phyloP scores from a whole-genome alignment of 2,113 vertebrate genomes.

The Petroica traversi region DNA sequence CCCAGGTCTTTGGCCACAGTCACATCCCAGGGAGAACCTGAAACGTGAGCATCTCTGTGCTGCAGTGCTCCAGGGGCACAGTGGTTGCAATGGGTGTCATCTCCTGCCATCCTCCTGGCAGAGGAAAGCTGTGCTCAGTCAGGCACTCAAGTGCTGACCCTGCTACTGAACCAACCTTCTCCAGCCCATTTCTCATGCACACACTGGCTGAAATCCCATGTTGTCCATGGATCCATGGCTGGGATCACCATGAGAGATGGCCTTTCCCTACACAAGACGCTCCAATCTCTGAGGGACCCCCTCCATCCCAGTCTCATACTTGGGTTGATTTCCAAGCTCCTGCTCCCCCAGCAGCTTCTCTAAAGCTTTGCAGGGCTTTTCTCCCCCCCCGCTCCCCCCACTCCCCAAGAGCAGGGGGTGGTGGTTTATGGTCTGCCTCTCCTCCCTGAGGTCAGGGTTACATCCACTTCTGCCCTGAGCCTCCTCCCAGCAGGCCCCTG shows the following conservation, averaged over 20 bases:
- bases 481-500: background rate
- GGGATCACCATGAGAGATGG: background rate
- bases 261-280: background rate
- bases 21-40: background rate
- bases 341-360: background rate
- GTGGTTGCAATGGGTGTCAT: rapidly evolving
- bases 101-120: background rate
- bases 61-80: background rate
- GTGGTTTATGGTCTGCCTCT: background rate
- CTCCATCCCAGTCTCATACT: background rate
- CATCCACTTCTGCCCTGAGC: background rate
- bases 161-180: background rate
- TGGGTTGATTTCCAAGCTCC: background rate
- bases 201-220: rapidly evolving
- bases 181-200: background rate
- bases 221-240: background rate
- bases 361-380: background rate
- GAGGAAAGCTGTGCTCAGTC: rapidly evolving
- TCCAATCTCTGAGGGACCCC: background rate
- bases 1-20: background rate
- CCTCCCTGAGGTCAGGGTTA: background rate
- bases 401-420: background rate
- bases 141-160: background rate
- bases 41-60: background rate
- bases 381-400: no score